Evolutionary conservation across 1,140 invertebrate genomes (phyloP), one percentile per base, ranked within the genome.

Genomic region (Lepidurus apus): DNA sequence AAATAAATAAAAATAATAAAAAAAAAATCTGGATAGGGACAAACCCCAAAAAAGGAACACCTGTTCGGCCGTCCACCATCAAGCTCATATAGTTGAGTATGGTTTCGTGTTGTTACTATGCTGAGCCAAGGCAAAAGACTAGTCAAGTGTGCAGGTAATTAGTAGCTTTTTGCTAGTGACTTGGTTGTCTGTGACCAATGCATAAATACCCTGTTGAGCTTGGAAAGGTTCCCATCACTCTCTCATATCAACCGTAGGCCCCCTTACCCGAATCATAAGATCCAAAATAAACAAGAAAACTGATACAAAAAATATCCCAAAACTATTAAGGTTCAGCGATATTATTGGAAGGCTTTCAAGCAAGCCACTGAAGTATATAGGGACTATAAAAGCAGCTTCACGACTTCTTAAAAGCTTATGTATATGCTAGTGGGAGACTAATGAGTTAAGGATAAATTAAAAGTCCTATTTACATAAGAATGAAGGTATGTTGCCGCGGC

Each of bases 151-250:
- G 53, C 8, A n/a, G 21, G 53, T 65, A 65, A 65, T 65, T 65
- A 65, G 53, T 65, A 65, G 13, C 53, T 65, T 65, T 65, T 65
- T 65, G 53, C 21, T 21, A 65, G 53, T 65, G 8, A 1, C 17
- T 65, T 65, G 53, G 53, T 65, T 65, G 53, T 65, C 53, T 65
- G 53, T 65, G 53, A 65, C 53, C 53, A 65, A 65, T 65, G 53
- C 53, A 9, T 65, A 65, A 65, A 65, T 65, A 21, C 53, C 53
- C 53, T 65, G 53, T n/a, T 65, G 53, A 7, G 53, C 53, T 65
- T 65, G 53, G 17, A 65, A n/a, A 65, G 1, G 17, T 65, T 65
- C 13, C 13, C 13, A n/a, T 65, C 53, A n/a, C 9, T 65, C 1
- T 65, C 17, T 65, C 17, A n/a, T 13, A 6, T 65, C 17, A 17